phyloP scores from a whole-genome alignment of 2,888 invertebrate species.

The Hydropsyche betteni region DNA sequence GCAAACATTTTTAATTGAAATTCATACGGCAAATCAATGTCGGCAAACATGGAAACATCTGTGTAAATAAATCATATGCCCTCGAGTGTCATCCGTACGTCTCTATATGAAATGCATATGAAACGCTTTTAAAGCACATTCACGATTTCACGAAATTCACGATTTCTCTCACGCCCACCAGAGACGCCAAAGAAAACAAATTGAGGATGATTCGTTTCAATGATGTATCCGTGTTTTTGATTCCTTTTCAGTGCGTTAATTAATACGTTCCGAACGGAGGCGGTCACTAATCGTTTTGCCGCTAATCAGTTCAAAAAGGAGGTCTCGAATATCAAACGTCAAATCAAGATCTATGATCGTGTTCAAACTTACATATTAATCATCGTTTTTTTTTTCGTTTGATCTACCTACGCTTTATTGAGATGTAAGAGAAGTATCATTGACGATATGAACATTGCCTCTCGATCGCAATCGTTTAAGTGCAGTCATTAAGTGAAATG shows the following conservation, averaged over 20 bases:
- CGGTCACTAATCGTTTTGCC: constrained; percentile 7
- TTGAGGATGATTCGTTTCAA: neutral
- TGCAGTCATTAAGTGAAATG: no score
- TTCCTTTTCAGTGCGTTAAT: neutral
- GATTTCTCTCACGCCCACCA: constrained; percentile 7
- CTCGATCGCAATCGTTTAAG: constrained; percentile 11
- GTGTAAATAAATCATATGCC: constrained; percentile 21
- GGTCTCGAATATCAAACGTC: constrained; percentile 30
- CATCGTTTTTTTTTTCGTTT: constrained; percentile 10
- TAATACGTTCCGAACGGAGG: constrained; percentile 9
- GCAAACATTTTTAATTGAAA: constrained; percentile 15
- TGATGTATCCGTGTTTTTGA: neutral
- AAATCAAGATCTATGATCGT: constrained; percentile 25
- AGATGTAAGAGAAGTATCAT: constrained; percentile 6
- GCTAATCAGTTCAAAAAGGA: constrained; percentile 28
- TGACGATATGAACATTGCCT: constrained; percentile 18
- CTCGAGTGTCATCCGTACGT: no score
- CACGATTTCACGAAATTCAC: neutral
- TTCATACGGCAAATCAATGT: constrained; percentile 11
- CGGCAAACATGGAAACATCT: constrained; percentile 10
- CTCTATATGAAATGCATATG: no score
- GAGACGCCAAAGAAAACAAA: neutral
- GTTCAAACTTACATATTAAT: constrained; percentile 12
- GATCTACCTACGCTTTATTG: constrained; percentile 22
- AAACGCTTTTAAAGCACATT: neutral